These are phyloP conservation scores for Parauchenoglanis punctatus DNA, from an alignment of 2,797 vertebrate species.

Conservation along the genomic window DNA sequence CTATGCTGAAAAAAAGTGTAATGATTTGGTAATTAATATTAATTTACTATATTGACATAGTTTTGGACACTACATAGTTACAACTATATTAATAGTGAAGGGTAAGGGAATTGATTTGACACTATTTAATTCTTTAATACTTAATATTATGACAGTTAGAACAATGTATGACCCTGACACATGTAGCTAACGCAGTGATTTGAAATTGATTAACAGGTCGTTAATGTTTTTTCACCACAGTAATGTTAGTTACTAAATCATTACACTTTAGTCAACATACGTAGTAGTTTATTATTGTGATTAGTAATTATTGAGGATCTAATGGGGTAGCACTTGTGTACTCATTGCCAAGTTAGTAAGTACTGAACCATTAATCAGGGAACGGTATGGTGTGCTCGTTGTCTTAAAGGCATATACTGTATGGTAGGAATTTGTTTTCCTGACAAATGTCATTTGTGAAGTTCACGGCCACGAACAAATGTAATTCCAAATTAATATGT, in stretches of 20 bases:
- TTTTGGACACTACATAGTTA: neutral
- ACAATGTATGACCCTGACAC: no score
- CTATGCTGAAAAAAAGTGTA: neutral
- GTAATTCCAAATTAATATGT: neutral
- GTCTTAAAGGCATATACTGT: neutral
- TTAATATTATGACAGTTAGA: no score
- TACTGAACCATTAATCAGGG: neutral
- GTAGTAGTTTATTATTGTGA: neutral
- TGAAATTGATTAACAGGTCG: no score
- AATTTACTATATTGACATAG: no score
- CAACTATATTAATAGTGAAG: no score
- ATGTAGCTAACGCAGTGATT: neutral
- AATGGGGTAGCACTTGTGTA: no score
- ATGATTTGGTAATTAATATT: neutral
- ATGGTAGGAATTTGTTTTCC: neutral
- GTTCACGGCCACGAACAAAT: no score
- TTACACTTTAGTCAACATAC: neutral
- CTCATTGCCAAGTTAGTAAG: no score
- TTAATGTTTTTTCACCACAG: no score
- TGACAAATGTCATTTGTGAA: neutral
- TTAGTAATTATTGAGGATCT: no score
- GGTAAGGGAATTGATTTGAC: no score
- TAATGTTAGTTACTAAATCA: neutral
- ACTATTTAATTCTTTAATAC: no score
- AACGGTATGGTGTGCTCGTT: neutral